phyloP scores from a whole-genome alignment of 1,140 invertebrate species.

The Atta cephalotes region DNA sequence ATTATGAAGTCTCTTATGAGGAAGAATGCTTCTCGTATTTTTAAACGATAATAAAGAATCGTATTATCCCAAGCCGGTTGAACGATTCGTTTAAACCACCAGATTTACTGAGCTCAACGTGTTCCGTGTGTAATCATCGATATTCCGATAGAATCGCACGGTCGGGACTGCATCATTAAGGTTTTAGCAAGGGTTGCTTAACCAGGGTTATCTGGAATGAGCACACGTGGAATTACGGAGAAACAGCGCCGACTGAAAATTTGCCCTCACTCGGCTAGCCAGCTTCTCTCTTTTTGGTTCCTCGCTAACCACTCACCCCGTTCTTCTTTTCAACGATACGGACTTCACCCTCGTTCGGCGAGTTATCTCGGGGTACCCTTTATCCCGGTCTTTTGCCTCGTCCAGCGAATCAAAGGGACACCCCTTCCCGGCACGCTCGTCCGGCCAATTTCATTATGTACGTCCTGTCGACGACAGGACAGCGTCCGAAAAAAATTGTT shows the following conservation, averaged over 20 bases:
- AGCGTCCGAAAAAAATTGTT: constrained; percentile 50
- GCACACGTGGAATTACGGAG: constrained; percentile 74
- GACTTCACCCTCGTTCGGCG: constrained; percentile 70
- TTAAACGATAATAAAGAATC: not conserved
- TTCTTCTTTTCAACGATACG: constrained; percentile 52
- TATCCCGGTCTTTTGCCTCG: constrained; percentile 67
- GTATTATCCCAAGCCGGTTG: not conserved
- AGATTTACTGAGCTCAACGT: constrained; percentile 21
- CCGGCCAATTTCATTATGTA: constrained; percentile 76
- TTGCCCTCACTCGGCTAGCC: constrained; percentile 22
- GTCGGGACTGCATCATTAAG: constrained; percentile 70
- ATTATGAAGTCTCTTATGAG: not conserved
- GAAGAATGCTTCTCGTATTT: not conserved
- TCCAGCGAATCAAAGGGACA: constrained; percentile 71
- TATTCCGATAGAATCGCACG: constrained; percentile 67
- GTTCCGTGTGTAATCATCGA: constrained; percentile 69
- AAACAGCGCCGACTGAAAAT: constrained; percentile 64
- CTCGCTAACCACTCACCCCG: constrained; percentile 46
- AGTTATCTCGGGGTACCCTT: constrained; percentile 74
- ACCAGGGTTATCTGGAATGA: constrained; percentile 75
- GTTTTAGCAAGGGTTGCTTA: constrained; percentile 77
- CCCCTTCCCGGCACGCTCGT: constrained; percentile 59
- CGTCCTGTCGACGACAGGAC: constrained; percentile 68
- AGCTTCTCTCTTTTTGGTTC: constrained; percentile 58
- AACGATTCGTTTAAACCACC: constrained; percentile 5